These are phyloP conservation scores for Mastigias papua DNA, from an alignment of 30 jellyfish, hydroid and myxozoan genomes.

Conservation along the genomic window DNA sequence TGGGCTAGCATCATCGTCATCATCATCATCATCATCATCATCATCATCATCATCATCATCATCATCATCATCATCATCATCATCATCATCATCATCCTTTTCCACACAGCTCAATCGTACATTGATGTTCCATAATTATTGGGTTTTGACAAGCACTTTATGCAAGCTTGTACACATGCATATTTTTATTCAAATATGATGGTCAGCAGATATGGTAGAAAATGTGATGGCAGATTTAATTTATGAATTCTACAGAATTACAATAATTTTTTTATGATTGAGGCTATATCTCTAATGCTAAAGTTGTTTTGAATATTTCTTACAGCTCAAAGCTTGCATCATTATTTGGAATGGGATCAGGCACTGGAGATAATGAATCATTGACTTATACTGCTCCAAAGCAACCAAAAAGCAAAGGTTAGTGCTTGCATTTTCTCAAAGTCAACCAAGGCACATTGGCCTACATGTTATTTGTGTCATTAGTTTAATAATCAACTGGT, in stretches of 20 bases:
- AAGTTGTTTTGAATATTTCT: neutral
- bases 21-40: too few relatives aligned
- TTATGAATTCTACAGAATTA: neutral
- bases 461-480: neutral
- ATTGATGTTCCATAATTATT: too few relatives aligned
- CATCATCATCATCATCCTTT: too few relatives aligned
- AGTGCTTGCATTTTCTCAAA: neutral
- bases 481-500: neutral
- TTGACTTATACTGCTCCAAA: constrained; percentile 84
- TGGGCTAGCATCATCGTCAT: too few relatives aligned
- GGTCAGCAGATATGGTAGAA: too few relatives aligned
- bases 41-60: too few relatives aligned
- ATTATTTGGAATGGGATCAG: constrained; percentile 79
- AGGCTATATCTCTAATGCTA: neutral
- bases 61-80: too few relatives aligned
- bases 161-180: too few relatives aligned
- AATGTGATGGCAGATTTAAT: too few relatives aligned
- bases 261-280: neutral
- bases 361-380: constrained; percentile 80
- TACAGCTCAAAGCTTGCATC: constrained; percentile 89
- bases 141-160: too few relatives aligned
- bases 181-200: too few relatives aligned
- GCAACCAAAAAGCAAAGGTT: constrained; percentile 89
- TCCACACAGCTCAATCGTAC: too few relatives aligned
- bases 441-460: neutral